Evolutionary conservation across 2,888 invertebrate genomes (phyloP).

Genomic region (Cataglyphis altisquamis): DNA sequence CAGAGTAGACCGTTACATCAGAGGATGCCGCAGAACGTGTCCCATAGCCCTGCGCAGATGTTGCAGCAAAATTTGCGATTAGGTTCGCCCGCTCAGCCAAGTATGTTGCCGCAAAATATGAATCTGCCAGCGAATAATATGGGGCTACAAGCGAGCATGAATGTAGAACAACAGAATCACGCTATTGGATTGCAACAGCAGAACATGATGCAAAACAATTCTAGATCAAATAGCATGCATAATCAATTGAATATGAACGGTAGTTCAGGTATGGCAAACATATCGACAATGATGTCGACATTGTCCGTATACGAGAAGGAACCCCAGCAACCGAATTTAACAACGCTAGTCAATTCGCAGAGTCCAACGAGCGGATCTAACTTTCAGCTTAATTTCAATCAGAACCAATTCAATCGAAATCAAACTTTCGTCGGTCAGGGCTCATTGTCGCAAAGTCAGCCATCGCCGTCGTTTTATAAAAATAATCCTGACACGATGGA

Average conservation of each 20-base stretch:
- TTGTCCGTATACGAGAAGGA: slow-evolving; percentile 78
- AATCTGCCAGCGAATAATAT: slow-evolving; percentile 61
- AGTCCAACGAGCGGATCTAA: slow-evolving; percentile 64
- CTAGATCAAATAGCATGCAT: slow-evolving; percentile 72
- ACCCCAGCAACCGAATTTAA: slow-evolving; percentile 69
- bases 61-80: slow-evolving; percentile 63
- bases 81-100: slow-evolving; percentile 59
- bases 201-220: slow-evolving; percentile 65
- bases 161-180: slow-evolving; percentile 68
- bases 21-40: slow-evolving; percentile 57
- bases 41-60: slow-evolving; percentile 60
- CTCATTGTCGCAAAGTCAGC: slow-evolving; percentile 76
- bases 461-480: slow-evolving; percentile 75
- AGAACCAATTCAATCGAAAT: slow-evolving; percentile 74
- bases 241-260: slow-evolving; percentile 72
- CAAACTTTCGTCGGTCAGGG: slow-evolving; percentile 58
- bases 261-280: slow-evolving; percentile 65
- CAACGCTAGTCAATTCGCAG: slow-evolving; percentile 61
- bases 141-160: slow-evolving; percentile 59
- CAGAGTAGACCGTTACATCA: slow-evolving; percentile 70
- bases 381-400: slow-evolving; percentile 75
- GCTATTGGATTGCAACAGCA: slow-evolving; percentile 73
- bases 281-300: slow-evolving; percentile 68
- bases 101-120: slow-evolving; percentile 63
- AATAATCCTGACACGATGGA: slow-evolving; percentile 73